Conservation (phyloP, 2,797 vertebrate genomes). For the Threskiornis aethiopicus region DNA sequence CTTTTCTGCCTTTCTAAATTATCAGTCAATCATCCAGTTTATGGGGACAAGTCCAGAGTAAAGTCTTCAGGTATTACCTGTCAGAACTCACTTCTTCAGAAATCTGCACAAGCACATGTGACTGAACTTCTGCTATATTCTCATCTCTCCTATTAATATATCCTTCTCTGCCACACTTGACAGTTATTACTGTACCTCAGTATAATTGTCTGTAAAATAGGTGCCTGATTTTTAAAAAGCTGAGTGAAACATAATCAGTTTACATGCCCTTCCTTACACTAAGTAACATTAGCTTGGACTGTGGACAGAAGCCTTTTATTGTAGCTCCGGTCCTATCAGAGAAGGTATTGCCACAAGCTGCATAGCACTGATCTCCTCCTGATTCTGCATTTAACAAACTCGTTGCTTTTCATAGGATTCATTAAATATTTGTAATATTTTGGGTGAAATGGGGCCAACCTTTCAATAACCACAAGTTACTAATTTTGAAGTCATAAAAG, state of each 20-base stretch:
- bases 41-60: background rate
- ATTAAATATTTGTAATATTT: background rate
- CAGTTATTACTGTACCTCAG: background rate
- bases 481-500: background rate
- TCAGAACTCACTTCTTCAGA: background rate
- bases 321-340: background rate
- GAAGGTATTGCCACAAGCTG: background rate
- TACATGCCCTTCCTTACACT: background rate
- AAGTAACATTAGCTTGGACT: background rate
- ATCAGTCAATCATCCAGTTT: background rate
- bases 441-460: background rate
- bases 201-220: background rate
- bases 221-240: background rate
- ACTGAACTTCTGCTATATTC: background rate
- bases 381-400: background rate
- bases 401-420: background rate
- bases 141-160: background rate
- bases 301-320: background rate
- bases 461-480: background rate
- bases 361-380: background rate
- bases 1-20: background rate
- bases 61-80: background rate
- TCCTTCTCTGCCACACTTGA: background rate
- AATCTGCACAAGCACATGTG: background rate
- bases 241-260: background rate